Evolutionary conservation across 30 jellyfish, hydroid and myxozoan genomes (phyloP).

Genomic region (Rhopilema esculentum): DNA sequence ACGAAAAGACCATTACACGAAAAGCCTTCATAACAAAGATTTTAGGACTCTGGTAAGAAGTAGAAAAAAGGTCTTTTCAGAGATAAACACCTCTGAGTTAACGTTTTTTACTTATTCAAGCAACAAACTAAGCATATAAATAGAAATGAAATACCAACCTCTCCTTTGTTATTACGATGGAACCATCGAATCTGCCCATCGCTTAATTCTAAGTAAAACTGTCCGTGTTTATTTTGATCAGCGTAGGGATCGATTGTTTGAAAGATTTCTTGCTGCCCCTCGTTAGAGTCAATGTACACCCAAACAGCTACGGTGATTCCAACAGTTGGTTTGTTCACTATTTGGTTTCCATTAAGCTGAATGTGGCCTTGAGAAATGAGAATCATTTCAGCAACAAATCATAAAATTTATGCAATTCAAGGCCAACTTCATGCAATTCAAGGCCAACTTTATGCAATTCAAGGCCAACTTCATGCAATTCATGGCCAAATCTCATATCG

Average conservation of each 20-base stretch:
- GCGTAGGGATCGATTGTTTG: slow-evolving; percentile 91
- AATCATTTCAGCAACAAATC: neutral
- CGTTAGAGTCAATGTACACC: slow-evolving; percentile 84
- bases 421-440: neutral
- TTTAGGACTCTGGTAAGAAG: too few species aligned
- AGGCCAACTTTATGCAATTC: too few species aligned
- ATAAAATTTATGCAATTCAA: neutral
- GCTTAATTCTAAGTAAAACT: slow-evolving; percentile 83
- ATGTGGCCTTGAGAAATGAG: slow-evolving; percentile 67
- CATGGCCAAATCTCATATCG: too few species aligned
- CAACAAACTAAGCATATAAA: too few species aligned
- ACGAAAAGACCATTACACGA: too few species aligned
- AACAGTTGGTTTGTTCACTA: slow-evolving; percentile 74
- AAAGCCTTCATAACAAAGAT: too few species aligned
- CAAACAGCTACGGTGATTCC: slow-evolving; percentile 87
- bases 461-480: too few species aligned
- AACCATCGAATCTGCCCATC: slow-evolving; percentile 93
- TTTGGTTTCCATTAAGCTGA: slow-evolving; percentile 73
- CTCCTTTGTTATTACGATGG: slow-evolving; percentile 90
- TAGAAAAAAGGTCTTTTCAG: too few species aligned
- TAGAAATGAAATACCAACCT: slow-evolving; percentile 55
- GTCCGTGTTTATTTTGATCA: slow-evolving; percentile 90
- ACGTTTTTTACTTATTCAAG: too few species aligned
- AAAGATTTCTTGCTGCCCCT: slow-evolving; percentile 92
- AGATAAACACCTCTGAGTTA: too few species aligned